Evolutionary conservation across 2,888 invertebrate genomes (phyloP).

Genomic region (Aporophyla nigra): DNA sequence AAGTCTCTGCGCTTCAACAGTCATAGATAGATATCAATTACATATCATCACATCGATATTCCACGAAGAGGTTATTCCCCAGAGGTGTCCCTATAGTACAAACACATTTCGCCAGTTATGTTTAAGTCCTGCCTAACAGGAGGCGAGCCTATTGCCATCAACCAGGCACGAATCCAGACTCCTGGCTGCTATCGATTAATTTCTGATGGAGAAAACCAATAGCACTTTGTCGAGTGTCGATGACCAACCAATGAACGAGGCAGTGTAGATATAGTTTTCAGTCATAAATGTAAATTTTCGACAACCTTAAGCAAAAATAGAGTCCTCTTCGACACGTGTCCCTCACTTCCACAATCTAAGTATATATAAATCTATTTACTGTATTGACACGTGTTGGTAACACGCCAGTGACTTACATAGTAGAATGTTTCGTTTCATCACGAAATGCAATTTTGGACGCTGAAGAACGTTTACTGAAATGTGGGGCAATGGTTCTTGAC

Average conservation of each 20-base stretch:
- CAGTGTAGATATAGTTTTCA: neutral
- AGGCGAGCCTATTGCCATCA: no score
- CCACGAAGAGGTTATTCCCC: no score
- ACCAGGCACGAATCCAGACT: no score
- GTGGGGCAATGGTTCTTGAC: constrained; percentile 17
- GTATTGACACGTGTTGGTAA: constrained; percentile 51
- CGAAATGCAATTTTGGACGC: constrained; percentile 23
- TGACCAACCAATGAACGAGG: neutral
- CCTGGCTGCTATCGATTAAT: no score
- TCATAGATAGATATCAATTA: neutral
- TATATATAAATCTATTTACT: constrained; percentile 38
- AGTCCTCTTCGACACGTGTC: constrained; percentile 12
- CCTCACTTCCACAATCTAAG: constrained; percentile 11
- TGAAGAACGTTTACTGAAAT: constrained; percentile 21
- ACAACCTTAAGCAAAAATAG: neutral
- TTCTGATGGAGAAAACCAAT: neutral
- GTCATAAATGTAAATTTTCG: neutral
- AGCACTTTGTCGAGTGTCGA: neutral
- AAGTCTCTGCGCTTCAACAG: neutral
- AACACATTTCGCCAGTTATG: no score
- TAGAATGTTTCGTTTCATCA: constrained; percentile 23
- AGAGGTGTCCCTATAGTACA: no score
- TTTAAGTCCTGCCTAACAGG: no score
- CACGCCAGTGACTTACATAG: constrained; percentile 40
- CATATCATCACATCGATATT: no score